Evolutionary conservation across 2,888 invertebrate genomes (phyloP), one percentile per base, ranked within the genome.

Genomic region (Pogonocherus hispidulus): DNA sequence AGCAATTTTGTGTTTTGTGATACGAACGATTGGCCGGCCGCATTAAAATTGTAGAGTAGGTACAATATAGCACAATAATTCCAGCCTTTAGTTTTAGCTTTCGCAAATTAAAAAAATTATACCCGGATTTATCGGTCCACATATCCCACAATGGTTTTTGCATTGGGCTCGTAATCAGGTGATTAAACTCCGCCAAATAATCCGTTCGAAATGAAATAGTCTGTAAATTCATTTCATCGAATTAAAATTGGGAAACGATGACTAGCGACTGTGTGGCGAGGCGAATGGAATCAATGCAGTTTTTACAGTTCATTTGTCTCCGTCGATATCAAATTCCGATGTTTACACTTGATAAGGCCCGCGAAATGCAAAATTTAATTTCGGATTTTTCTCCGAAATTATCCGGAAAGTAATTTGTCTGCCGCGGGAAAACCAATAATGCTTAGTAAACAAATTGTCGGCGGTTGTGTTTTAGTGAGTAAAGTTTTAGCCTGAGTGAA

Each of bases 241-340:
- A 78, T 78, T 78, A 78, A 79, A 80, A 78, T 78, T 76, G 77
- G 78, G 72, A 81, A 80, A 76, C 73, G 79, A 80, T 80, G 81
- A 80, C 78, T 78, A 67, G 78, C 77, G 73, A 79, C 75, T 76
- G 78, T 74, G 71, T 73, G 72, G 64, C 75, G 70, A 72, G 72
- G 56, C 57, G 77, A 76, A 78, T 75, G 67, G 66, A 77, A 76
- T 78, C 78, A 77, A 76, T 81, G 81, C 81, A 81, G 77, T 81
- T 81, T 81, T 81, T 78, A 78, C 81, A 74, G 78, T 80, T 80
- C 81, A 82, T 82, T 82, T 80, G 73, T 56, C 70, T 54, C 54
- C 77, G 73, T 79, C 79, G 78, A 79, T 80, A 80, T 79, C 76
- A 76, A 79, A 79, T 79, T 71, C 76, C 77, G 76, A 79, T 81